These are phyloP conservation scores for Cephus cinctus DNA, from an alignment of 1,140 invertebrate species.

Conservation along the genomic window DNA sequence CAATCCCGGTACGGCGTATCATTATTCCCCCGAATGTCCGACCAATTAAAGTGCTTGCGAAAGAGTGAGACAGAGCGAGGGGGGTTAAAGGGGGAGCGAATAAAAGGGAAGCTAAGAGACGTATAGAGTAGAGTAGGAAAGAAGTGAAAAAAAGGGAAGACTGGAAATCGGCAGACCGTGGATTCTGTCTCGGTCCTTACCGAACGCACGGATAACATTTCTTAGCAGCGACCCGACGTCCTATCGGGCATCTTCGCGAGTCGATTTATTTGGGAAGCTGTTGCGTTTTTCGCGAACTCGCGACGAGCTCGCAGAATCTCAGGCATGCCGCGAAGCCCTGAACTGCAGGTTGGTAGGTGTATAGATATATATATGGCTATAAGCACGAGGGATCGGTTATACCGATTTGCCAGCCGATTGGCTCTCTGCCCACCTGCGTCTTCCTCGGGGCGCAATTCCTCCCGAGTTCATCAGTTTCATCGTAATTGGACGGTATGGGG, in stretches of 20 bases:
- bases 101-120: background rate
- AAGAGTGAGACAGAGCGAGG: background rate
- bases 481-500: too few species aligned
- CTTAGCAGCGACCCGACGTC: constrained; percentile 8
- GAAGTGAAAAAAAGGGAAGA: constrained; percentile 19
- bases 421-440: too few species aligned
- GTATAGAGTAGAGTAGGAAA: constrained; percentile 5
- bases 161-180: constrained; percentile 7
- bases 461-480: too few species aligned
- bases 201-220: constrained; percentile 33
- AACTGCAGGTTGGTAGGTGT: too few species aligned
- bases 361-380: too few species aligned
- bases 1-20: background rate
- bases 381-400: too few species aligned
- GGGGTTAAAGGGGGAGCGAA: constrained; percentile 11
- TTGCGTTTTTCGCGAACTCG: constrained; percentile 27
- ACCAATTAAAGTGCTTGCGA: constrained; percentile 34
- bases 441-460: too few species aligned
- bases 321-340: constrained; percentile 23
- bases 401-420: constrained; percentile 9
- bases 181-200: constrained; percentile 9
- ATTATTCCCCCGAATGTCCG: constrained; percentile 1
- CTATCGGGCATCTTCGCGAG: constrained; percentile 38
- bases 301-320: constrained; percentile 27
- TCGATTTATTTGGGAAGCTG: constrained; percentile 40